Conservation (phyloP, 2,888 invertebrate genomes). For the Eupeodes luniger region DNA sequence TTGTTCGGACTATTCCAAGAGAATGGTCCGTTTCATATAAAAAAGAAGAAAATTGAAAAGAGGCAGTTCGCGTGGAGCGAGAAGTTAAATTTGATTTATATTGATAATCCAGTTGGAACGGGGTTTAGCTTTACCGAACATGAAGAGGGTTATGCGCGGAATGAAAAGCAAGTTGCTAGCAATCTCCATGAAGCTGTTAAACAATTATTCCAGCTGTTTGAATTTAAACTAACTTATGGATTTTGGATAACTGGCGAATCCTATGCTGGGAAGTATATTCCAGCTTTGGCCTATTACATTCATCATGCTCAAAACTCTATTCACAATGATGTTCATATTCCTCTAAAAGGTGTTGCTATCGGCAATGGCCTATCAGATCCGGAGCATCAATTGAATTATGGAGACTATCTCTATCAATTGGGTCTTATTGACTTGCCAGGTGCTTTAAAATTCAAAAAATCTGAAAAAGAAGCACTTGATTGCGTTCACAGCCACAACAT, state of each 20-base stretch:
- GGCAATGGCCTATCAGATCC: constrained; percentile 94
- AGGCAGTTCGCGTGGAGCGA: constrained; percentile 92
- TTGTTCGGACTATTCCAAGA: constrained; percentile 92
- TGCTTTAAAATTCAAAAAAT: constrained; percentile 86
- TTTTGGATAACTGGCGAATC: constrained; percentile 96
- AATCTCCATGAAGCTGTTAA: constrained; percentile 90
- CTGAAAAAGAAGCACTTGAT: constrained; percentile 85
- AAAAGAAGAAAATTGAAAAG: constrained; percentile 84
- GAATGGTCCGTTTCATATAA: constrained; percentile 90
- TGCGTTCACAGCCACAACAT: constrained; percentile 88
- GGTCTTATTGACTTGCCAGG: constrained; percentile 87
- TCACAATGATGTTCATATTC: constrained; percentile 80
- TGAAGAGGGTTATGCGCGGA: constrained; percentile 90
- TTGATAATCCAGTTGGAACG: constrained; percentile 97
- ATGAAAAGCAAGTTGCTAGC: constrained; percentile 91
- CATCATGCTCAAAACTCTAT: constrained; percentile 85
- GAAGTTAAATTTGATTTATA: constrained; percentile 91
- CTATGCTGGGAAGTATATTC: constrained; percentile 92
- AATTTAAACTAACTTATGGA: constrained; percentile 89
- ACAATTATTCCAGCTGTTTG: constrained; percentile 94
- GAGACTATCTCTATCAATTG: constrained; percentile 91
- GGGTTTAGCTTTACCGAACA: constrained; percentile 95
- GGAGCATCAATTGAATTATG: constrained; percentile 90
- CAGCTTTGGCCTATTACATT: constrained; percentile 88
- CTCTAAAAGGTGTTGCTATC: constrained; percentile 85